phyloP scores from a whole-genome alignment of 2,888 invertebrate genomes.

The Pyrrhosoma nymphula region DNA sequence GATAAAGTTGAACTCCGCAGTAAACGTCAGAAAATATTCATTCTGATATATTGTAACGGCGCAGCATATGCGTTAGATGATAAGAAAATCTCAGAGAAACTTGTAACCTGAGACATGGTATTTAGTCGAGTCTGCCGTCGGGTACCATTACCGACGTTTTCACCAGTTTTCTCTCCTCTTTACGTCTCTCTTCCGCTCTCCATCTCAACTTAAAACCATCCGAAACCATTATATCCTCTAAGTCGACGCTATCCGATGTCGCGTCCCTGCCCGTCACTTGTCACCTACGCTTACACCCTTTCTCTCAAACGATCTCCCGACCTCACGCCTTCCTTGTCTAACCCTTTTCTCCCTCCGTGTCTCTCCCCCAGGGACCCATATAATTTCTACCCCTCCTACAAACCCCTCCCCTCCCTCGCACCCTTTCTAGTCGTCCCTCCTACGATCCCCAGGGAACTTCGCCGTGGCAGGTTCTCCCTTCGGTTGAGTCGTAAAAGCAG shows the following conservation, averaged over 20 bases:
- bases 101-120: too few species aligned
- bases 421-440: neutral
- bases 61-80: too few species aligned
- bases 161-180: neutral
- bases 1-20: too few species aligned
- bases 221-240: neutral
- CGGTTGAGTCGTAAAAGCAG: neutral
- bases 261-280: neutral
- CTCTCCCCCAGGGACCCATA: neutral
- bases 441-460: neutral
- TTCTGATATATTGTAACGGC: too few species aligned
- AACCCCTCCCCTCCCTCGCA: neutral
- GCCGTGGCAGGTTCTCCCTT: neutral
- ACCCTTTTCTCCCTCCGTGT: too few species aligned
- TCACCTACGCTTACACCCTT: neutral
- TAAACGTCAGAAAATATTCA: too few species aligned
- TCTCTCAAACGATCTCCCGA: neutral
- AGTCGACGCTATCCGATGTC: conserved; percentile 22
- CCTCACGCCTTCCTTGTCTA: neutral
- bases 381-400: neutral
- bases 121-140: neutral
- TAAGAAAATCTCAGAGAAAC: too few species aligned
- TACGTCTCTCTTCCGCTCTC: neutral
- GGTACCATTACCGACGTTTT: neutral
- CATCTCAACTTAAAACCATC: neutral